phyloP scores from a whole-genome alignment of 1,140 invertebrate species.

The Cotesia vestalis region DNA sequence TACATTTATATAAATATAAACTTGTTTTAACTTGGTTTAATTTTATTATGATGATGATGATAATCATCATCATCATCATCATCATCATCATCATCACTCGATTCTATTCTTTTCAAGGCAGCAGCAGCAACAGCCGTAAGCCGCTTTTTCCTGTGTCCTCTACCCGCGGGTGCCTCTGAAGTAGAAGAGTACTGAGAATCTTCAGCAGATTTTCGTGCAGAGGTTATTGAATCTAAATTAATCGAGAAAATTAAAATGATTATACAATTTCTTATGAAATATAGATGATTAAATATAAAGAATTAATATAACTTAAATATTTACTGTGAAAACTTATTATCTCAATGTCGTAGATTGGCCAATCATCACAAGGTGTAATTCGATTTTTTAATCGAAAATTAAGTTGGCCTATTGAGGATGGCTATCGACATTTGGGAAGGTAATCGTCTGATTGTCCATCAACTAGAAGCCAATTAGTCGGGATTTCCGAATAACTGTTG shows the following conservation, averaged over 20 bases:
- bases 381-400: conserved; percentile 1
- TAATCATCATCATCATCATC: no score
- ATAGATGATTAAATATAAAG: background rate
- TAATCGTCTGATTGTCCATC: background rate
- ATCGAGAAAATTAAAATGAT: background rate
- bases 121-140: background rate
- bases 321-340: background rate
- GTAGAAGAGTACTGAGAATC: background rate
- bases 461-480: background rate
- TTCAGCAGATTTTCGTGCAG: background rate
- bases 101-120: background rate
- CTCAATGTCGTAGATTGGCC: background rate
- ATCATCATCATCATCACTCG: background rate
- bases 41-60: background rate
- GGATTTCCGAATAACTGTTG: background rate
- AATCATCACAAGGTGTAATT: background rate
- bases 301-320: background rate
- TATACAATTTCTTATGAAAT: background rate
- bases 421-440: background rate
- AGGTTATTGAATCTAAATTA: background rate
- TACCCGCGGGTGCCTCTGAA: background rate
- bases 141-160: background rate
- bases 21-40: background rate
- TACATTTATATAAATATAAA: background rate
- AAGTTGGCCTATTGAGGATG: background rate